Base-by-base conservation (phyloP, 1,140 invertebrate species). In the Sitobion miscanthi region DNA sequence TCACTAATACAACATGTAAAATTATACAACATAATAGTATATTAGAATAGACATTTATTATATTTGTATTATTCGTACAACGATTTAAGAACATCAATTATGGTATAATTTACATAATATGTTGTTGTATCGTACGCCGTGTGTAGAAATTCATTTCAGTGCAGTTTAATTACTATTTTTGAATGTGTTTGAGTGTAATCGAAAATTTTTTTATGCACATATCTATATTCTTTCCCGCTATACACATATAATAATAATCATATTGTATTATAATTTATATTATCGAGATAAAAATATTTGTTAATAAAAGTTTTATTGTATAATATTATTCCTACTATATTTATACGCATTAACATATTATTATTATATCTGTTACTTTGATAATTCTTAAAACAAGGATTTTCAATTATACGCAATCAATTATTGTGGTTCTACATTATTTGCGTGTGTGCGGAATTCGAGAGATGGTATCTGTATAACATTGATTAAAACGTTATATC, bases 401-500 rank as follows among this genome's bases (percentile, higher is more conserved):
- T 57, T 54, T 57, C 88, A 89, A 89, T 89, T 89, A 89, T 57
- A 89, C 21, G 49, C 88, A 54, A 57, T 57, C 52, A 54, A 89
- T 89, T 89, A 57, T 77, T 77, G 62, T 77, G 62, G 14, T 77
- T 38, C 20, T 89, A 57, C 49, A 4, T 38, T 89, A 54, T 89
- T 54, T 89, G 35, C 49, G 5, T 49, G 47, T 88, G 30, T 35
- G 47, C 47, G 47, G 85, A 54, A 54, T 38, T 89, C 35, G 35
- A 89, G 25, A 89, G 88, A 54, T 54, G 21, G 30, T 89, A 54
- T 89, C n/a, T 38, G 35, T 42, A 42, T 25, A 89, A 54, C 35
- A 57, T 89, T 57, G 88, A 89, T 57, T 89, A 57, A 89, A 89
- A 89, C 11, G 88, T 89, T 89, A 54, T 89, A 89, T 38, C 49